Percentiles rank a stretch among this genome's conserved stretches.
Conservation (phyloP, 2,888 invertebrate genomes). For the Subacronicta megacephala region DNA sequence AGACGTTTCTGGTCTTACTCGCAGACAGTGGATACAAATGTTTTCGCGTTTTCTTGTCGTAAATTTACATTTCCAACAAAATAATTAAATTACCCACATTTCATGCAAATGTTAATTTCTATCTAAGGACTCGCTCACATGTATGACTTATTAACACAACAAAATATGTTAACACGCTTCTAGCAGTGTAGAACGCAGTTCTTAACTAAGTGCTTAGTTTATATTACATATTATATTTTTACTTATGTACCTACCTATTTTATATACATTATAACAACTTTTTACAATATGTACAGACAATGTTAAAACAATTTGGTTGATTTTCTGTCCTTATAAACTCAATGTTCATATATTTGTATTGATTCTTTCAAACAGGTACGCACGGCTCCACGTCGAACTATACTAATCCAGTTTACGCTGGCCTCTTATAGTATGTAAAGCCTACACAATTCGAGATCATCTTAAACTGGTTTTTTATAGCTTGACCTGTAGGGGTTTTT, state of each 20-base stretch:
- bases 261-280: constrained; percentile 11
- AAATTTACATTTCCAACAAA: constrained; percentile 3
- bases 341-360: not conserved
- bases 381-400: too few relatives aligned
- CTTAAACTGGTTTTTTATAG: too few relatives aligned
- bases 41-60: not conserved
- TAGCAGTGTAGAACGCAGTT: constrained; percentile 47
- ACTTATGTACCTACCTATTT: constrained; percentile 11
- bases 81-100: constrained; percentile 23
- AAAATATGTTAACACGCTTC: constrained; percentile 40
- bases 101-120: constrained; percentile 39
- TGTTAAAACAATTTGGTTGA: constrained; percentile 18
- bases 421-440: too few relatives aligned
- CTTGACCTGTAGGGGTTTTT: too few relatives aligned
- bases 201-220: constrained; percentile 21
- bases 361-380: too few relatives aligned
- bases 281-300: constrained; percentile 13
- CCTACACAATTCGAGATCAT: too few relatives aligned
- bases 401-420: too few relatives aligned
- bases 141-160: constrained; percentile 27
- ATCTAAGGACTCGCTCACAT: constrained; percentile 31
- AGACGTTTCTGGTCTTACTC: too few relatives aligned
- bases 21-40: too few relatives aligned
- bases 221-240: constrained; percentile 34
- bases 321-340: not conserved